Base-by-base conservation (phyloP, 1,140 invertebrate species). In the Pachypeltis micranthus region DNA sequence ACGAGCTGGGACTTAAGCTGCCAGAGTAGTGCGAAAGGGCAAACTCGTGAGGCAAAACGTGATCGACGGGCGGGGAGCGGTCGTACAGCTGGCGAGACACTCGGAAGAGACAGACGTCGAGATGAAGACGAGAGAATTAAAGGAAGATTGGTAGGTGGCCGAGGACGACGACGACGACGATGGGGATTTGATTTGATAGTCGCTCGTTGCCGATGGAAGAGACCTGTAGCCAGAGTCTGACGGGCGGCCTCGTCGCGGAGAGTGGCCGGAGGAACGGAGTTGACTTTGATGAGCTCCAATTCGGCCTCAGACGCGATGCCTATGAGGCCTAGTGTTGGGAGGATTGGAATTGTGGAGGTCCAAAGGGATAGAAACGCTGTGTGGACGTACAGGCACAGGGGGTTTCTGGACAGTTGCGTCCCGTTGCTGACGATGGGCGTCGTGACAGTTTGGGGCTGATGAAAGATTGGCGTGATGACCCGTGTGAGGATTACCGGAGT, bases 41-140 rank as follows among this genome's bases (percentile, higher is more conserved):
- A 81, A 71, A 0, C 82, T 81, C n/a, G n/a, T n/a, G n/a, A n/a
- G n/a, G 67, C 83, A 81, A 70, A 83, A 83, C 0, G 82, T 83
- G 0, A 81, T 80, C 58, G 80, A 83, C 0, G 81, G 59, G 25
- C 63, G 62, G 19, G 56, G 65, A 61, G 28, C 51, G 29, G 28
- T 51, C 23, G 39, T 62, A n/a, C n/a, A n/a, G n/a, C n/a, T n/a
- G n/a, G n/a, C n/a, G n/a, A n/a, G n/a, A n/a, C n/a, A n/a, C n/a
- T n/a, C n/a, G 56, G 31, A 63, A 27, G 75, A 76, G 16, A 73
- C 73, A 4, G 76, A 74, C 28, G 39, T 61, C 26, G 62, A 44
- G 4, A 60, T 47, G 29, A 60, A 60, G 24, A 63, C 28, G 23
- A 61, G 68, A 16, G 78, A 78, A 21, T 51, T 51, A 21, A 51